Percentiles rank a stretch among this genome's conserved stretches.
Conservation (phyloP, 2,113 vertebrate species). For the Verasper variegatus region DNA sequence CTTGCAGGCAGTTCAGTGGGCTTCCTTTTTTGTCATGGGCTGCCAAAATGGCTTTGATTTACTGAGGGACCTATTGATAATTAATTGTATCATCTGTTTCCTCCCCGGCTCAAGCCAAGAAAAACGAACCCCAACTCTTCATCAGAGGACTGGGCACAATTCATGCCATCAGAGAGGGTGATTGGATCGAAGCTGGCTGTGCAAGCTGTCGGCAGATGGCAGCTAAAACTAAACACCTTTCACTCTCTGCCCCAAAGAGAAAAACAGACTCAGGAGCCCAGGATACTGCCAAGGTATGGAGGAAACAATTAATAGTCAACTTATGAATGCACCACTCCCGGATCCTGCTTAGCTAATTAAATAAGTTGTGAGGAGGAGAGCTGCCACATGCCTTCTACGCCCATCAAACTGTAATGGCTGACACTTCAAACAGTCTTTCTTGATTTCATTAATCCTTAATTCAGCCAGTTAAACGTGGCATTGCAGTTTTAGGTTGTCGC, state of each 20-base stretch:
- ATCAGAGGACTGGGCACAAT: conserved; percentile 77
- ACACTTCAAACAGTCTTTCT: conserved; percentile 15
- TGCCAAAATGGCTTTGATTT: conserved; percentile 87
- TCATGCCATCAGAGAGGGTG: conserved; percentile 68
- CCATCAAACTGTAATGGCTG: conserved; percentile 8
- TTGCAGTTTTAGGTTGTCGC: conserved; percentile 34
- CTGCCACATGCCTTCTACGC: conserved; percentile 4
- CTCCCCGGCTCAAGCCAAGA: conserved; percentile 80
- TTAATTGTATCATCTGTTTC: conserved; percentile 88
- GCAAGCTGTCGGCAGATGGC: conserved; percentile 79
- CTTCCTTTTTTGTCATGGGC: conserved; percentile 56
- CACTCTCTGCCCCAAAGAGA: conserved; percentile 61
- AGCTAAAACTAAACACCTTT: conserved; percentile 72
- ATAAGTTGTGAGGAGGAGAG: conserved; percentile 8
- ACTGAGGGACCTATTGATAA: conserved; percentile 86
- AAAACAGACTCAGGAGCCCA: conserved; percentile 47
- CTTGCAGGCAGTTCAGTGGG: conserved; percentile 66
- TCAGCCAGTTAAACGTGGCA: conserved; percentile 13
- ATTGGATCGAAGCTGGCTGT: conserved; percentile 70
- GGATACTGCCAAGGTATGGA: conserved; percentile 64
- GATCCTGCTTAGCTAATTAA: conserved; percentile 40
- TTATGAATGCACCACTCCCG: conserved; percentile 33
- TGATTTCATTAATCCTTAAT: conserved; percentile 24
- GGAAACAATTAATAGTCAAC: conserved; percentile 63
- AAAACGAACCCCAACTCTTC: conserved; percentile 80